Base-by-base conservation (phyloP, 2,113 vertebrate species). In the Coptodon bakossiorum region DNA sequence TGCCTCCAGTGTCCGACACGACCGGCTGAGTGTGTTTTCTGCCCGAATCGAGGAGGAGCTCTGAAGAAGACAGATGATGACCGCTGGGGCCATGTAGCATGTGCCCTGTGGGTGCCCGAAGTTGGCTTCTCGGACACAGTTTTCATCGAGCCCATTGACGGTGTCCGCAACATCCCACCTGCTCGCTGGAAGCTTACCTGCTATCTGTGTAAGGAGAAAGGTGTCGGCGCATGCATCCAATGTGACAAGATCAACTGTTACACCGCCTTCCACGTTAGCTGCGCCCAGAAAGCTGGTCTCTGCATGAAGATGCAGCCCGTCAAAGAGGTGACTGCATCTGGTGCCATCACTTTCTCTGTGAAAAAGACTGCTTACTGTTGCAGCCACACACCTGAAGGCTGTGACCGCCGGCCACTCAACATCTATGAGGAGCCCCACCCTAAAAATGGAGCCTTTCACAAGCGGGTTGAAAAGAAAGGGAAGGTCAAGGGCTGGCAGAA, bases 241-340 rank as follows among this genome's bases (percentile, higher is more conserved):
- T 99, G 99, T 92, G 98, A 99, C 95, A 98, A 97, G 88, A 97
- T 97, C 83, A 99, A 99, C 95, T 99, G 99, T 94, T 99, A 99
- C 93, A 97, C 98, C 1, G 99, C 99, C 90, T 99, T 99, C 95
- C 99, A 99, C 4, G 99, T 99, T 89, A 99, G 98, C 0, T 99
- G 99, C 12, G 99, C 98, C 93, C 99, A 99, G 93, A 97, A 97
- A 90, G 97, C 98, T 0, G 99, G 98, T 86, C 97, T 99, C 0
- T 99, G 97, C 93, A 99, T 99, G 98, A 99, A 97, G 94, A 99
- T 99, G 98, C 98, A 99, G 95, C 98, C 98, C 3, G 96, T 99
- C 86, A 98, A 97, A 94, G 98, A 94, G 94, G 96, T 36, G 94
- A 97, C 78, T 80, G 90, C 89, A 85, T 95, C 84, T 1, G 95